Conservation (phyloP, 2,888 invertebrate species). For the Ophion ventricosus region DNA sequence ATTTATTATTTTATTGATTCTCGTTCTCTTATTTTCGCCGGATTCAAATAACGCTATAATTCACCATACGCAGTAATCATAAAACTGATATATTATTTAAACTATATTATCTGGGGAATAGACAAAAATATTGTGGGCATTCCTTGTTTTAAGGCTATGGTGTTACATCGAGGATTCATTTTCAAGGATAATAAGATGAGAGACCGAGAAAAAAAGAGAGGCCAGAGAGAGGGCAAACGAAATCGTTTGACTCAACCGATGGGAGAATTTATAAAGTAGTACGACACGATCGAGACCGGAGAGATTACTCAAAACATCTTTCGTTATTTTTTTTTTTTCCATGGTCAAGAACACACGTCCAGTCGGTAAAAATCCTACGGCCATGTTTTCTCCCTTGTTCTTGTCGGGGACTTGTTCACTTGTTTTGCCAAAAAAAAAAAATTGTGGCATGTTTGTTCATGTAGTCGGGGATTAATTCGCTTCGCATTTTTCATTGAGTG, state of each 20-base stretch:
- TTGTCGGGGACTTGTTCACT: too few species aligned
- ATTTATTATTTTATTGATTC: slow-evolving; percentile 21
- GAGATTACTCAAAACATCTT: background rate
- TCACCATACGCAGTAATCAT: slow-evolving; percentile 27
- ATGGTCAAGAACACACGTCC: too few species aligned
- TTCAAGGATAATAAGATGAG: background rate
- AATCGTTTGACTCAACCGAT: background rate
- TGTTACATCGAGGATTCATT: background rate
- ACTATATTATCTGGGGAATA: slow-evolving; percentile 15
- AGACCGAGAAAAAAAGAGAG: background rate
- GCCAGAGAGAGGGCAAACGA: background rate
- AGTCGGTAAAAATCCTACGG: background rate
- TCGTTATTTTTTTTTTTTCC: background rate
- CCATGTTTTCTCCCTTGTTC: background rate
- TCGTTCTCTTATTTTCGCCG: background rate
- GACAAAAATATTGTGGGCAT: slow-evolving; percentile 21
- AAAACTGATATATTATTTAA: slow-evolving; percentile 6
- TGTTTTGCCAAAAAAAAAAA: too few species aligned
- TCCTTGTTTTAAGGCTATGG: slow-evolving; percentile 15
- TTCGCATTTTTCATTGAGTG: slow-evolving; percentile 8
- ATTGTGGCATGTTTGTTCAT: background rate
- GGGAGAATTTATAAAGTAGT: background rate
- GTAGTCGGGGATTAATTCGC: background rate
- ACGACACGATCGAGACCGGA: background rate
- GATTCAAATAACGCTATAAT: background rate